phyloP scores from a whole-genome alignment of 2,113 vertebrate species.

The Poeciliopsis occidentalis region DNA sequence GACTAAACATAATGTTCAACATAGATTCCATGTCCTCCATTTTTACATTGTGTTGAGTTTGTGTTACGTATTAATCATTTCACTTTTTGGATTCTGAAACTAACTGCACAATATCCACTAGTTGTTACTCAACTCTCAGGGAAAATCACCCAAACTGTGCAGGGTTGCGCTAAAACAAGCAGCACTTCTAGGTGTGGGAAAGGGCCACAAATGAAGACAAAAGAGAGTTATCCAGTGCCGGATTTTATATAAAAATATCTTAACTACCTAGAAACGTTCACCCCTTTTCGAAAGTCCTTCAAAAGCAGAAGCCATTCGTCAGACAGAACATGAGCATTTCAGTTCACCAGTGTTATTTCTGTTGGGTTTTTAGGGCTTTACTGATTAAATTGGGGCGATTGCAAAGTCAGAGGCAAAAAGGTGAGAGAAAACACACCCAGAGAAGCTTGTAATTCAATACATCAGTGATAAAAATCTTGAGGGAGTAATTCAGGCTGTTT shows the following conservation, averaged over 20 bases:
- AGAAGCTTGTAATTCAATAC: constrained; percentile 54
- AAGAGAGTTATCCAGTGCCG: not conserved
- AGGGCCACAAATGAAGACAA: not conserved
- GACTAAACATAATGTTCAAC: no score
- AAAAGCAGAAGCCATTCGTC: not conserved
- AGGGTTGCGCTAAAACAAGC: no score
- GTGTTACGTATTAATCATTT: no score
- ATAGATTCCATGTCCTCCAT: no score
- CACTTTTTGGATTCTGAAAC: no score
- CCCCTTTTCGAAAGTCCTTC: not conserved
- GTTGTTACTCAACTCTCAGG: no score
- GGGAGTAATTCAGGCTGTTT: constrained; percentile 50
- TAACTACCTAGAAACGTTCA: not conserved
- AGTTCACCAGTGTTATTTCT: no score
- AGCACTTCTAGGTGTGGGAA: no score
- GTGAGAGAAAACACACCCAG: constrained; percentile 11
- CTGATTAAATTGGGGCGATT: not conserved
- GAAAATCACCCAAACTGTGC: no score
- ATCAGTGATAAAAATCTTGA: constrained; percentile 49
- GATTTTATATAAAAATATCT: not conserved
- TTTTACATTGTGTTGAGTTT: no score
- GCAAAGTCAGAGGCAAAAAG: not conserved
- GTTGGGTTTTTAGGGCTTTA: not conserved
- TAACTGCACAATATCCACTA: no score
- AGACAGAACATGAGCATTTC: no score